Conservation (phyloP, 2,797 vertebrate species). For the Pseudotriccus pelzelni region DNA sequence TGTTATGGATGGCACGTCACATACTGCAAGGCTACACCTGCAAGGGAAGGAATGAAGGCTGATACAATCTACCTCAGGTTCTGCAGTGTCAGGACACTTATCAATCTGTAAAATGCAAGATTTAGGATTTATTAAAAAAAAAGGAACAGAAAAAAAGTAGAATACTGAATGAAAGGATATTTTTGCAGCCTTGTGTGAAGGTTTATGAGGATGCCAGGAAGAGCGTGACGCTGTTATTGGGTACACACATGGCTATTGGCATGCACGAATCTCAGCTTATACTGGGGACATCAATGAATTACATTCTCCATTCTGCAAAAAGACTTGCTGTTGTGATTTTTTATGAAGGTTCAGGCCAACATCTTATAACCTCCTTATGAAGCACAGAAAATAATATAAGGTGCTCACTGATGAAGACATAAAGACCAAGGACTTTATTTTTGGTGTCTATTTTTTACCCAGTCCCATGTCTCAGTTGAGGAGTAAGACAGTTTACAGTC, state of each 20-base stretch:
- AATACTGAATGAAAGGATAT: neutral
- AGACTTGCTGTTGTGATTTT: neutral
- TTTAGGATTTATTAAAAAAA: neutral
- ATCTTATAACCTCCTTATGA: neutral
- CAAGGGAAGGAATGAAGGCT: neutral
- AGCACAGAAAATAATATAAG: neutral
- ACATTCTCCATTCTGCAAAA: neutral
- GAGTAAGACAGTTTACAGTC: neutral
- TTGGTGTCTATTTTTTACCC: neutral
- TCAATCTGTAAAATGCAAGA: constrained; percentile 42
- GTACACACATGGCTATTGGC: neutral
- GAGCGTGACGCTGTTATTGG: neutral
- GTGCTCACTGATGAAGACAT: neutral
- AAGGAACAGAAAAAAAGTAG: neutral
- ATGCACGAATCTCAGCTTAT: neutral
- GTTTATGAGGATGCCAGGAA: neutral
- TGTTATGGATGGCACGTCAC: constrained; percentile 52
- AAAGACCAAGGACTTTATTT: neutral
- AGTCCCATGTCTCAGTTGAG: neutral
- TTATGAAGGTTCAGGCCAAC: neutral
- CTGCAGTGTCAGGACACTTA: constrained; percentile 33
- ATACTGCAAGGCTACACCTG: constrained; percentile 38
- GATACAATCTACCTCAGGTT: constrained; percentile 45
- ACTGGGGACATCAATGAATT: neutral
- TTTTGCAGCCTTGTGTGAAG: neutral